These are phyloP conservation scores for Solea solea DNA, from an alignment of 2,113 vertebrate species.

Conservation along the genomic window DNA sequence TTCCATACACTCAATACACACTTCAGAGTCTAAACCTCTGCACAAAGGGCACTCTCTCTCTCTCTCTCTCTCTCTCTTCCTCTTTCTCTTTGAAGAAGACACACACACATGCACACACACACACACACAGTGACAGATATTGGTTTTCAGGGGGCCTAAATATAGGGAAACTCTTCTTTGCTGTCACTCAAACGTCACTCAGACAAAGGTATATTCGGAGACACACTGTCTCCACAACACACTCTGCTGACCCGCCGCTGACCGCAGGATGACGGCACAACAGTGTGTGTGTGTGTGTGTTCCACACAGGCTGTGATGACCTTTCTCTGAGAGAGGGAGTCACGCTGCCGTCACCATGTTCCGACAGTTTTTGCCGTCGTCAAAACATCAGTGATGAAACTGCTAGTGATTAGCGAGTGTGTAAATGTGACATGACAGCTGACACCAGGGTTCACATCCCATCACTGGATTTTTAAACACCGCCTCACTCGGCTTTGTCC, in stretches of 20 bases:
- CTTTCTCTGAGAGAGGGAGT: constrained; percentile 10
- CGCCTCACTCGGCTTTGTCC: no score
- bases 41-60: constrained; percentile 65
- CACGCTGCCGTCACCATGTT: background rate
- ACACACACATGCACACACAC: constrained; percentile 45
- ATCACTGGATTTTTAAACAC: no score
- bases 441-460: no score
- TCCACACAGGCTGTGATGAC: constrained; percentile 15
- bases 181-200: constrained; percentile 72
- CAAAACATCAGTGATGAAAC: no score
- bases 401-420: no score
- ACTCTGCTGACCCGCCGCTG: constrained; percentile 52
- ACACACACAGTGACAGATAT: constrained; percentile 61
- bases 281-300: constrained; percentile 30
- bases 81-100: constrained; percentile 73
- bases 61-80: constrained; percentile 58
- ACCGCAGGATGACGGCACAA: constrained; percentile 48
- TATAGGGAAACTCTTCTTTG: constrained; percentile 75
- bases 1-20: constrained; percentile 61
- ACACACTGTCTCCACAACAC: constrained; percentile 61
- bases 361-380: background rate
- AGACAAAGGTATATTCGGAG: constrained; percentile 69
- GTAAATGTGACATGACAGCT: no score
- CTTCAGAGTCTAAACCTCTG: constrained; percentile 62
- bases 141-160: constrained; percentile 78